Conservation (phyloP, 1,140 invertebrate species). For the Sycobia sp. region DNA sequence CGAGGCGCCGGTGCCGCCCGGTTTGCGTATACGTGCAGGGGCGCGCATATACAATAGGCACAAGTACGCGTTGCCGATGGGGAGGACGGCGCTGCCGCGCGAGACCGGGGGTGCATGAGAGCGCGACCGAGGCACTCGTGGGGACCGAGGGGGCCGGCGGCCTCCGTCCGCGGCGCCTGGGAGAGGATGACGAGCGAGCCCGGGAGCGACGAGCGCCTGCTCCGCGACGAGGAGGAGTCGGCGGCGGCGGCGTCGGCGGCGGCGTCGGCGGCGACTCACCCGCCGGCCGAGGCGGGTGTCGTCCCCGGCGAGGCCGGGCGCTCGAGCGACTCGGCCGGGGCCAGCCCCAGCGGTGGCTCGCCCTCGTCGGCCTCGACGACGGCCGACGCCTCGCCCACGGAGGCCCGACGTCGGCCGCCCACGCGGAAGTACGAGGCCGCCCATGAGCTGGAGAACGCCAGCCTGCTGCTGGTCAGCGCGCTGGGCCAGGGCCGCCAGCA, state of each 20-base stretch:
- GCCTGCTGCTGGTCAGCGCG: slow-evolving; percentile 37
- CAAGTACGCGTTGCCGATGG: too few relatives aligned
- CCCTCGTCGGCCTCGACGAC: too few relatives aligned
- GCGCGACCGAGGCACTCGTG: too few relatives aligned
- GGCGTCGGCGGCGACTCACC: too few relatives aligned
- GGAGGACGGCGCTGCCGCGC: too few relatives aligned
- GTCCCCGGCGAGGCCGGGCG: slow-evolving; percentile 42
- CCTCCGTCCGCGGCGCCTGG: too few relatives aligned
- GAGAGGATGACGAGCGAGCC: neutral
- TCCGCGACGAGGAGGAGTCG: neutral
- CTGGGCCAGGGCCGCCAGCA: slow-evolving; percentile 4
- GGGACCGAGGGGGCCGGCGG: too few relatives aligned
- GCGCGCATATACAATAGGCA: too few relatives aligned
- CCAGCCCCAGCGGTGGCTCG: too few relatives aligned
- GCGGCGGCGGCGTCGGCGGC: neutral
- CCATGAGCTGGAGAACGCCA: too few relatives aligned
- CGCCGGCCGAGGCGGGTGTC: slow-evolving; percentile 33
- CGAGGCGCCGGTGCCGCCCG: neutral
- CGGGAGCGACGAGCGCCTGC: slow-evolving; percentile 2
- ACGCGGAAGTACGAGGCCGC: too few relatives aligned
- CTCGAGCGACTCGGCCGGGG: slow-evolving; percentile 37
- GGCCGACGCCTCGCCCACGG: neutral
- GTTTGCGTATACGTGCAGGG: neutral
- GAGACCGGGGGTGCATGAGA: too few relatives aligned
- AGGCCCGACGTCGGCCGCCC: slow-evolving; percentile 37